Evolutionary conservation across 2,888 invertebrate genomes (phyloP).

Genomic region (Sussaba pulchella): DNA sequence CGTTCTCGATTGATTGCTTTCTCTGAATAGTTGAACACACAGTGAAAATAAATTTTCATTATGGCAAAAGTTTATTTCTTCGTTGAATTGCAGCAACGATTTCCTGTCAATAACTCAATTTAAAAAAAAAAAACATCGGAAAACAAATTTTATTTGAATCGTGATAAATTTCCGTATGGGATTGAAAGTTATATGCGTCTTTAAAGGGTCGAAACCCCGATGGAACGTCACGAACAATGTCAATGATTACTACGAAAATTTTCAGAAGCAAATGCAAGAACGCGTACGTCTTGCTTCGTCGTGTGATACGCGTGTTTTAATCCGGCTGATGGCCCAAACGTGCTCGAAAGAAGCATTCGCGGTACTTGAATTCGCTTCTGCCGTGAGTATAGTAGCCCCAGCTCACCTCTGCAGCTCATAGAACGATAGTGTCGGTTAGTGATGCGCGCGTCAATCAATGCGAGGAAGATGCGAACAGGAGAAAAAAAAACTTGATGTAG

Average conservation of each 20-base stretch:
- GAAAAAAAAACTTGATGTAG: conserved; percentile 82
- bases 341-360: conserved; percentile 55
- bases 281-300: conserved; percentile 44
- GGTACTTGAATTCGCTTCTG: conserved; percentile 78
- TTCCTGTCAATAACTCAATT: too few species aligned
- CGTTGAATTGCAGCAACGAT: too few species aligned
- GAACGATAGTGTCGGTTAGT: conserved; percentile 83
- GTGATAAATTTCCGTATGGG: too few species aligned
- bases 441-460: conserved; percentile 83
- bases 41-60: too few species aligned
- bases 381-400: conserved; percentile 79
- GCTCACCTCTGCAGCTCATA: conserved; percentile 84
- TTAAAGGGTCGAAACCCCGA: conserved; percentile 9
- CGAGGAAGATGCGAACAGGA: conserved; percentile 83
- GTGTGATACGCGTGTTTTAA: conserved; percentile 53
- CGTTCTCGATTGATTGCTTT: too few species aligned
- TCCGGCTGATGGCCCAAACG: background rate
- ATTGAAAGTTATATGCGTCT: background rate
- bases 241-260: conserved; percentile 68
- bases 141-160: too few species aligned
- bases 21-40: background rate
- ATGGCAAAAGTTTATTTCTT: too few species aligned
- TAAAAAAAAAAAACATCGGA: too few species aligned
- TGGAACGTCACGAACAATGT: conserved; percentile 49
- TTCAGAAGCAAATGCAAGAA: conserved; percentile 74